Conservation (phyloP, 53 echinoderm and acorn worm species). For the Crossaster papposus region DNA sequence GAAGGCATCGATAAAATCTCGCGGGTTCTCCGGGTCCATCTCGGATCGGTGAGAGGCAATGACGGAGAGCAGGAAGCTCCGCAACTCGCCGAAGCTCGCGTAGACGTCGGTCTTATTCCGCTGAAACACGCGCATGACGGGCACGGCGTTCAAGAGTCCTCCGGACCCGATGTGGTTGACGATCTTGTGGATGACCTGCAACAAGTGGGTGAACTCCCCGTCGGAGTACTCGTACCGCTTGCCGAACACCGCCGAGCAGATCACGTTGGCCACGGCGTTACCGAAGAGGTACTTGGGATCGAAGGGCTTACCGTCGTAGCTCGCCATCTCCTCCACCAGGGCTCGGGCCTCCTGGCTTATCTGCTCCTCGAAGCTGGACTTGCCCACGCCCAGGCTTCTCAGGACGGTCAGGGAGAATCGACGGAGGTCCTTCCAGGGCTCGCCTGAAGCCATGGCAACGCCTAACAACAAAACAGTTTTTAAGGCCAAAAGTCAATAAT, state of each 20-base stretch:
- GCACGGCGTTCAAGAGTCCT: conserved; percentile 21
- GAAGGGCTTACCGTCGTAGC: conserved; percentile 36
- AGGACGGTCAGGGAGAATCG: conserved; percentile 54
- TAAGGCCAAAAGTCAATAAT: too few species aligned
- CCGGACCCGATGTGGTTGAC: conserved; percentile 42
- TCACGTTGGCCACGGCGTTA: conserved; percentile 70
- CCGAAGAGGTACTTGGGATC: conserved; percentile 56
- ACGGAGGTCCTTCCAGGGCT: conserved; percentile 54
- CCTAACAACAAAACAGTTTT: conserved; percentile 16
- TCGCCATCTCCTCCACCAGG: conserved; percentile 26
- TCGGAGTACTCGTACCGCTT: conserved; percentile 57
- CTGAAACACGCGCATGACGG: conserved; percentile 20
- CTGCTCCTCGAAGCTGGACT: conserved; percentile 55
- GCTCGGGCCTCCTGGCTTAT: conserved; percentile 35
- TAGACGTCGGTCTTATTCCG: conserved; percentile 17
- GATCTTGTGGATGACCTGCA: conserved; percentile 50
- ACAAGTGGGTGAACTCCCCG: conserved; percentile 45
- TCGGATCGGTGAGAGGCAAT: conserved; percentile 36
- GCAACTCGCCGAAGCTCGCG: conserved; percentile 30
- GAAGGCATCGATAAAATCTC: conserved; percentile 63
- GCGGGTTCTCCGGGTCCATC: conserved; percentile 24
- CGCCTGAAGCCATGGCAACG: conserved; percentile 37
- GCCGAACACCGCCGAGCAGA: conserved; percentile 61
- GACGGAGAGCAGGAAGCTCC: conserved; percentile 39
- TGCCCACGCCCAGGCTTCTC: conserved; percentile 64